Evolutionary conservation across 2,888 invertebrate genomes (phyloP).

Genomic region (Cybosia mesomella): DNA sequence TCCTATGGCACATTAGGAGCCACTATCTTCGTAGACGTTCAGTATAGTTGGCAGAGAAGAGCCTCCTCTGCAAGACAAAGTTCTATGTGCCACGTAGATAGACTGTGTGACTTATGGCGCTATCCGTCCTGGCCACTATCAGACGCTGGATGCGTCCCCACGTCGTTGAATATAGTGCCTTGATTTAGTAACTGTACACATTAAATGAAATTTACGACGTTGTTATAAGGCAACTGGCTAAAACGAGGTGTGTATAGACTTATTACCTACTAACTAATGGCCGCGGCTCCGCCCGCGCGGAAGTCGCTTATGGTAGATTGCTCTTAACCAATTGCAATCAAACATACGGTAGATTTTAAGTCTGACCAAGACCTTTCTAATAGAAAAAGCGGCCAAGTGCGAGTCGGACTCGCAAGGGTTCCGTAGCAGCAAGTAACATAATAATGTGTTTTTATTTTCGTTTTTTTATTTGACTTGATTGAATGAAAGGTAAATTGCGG

Average conservation of each 20-base stretch:
- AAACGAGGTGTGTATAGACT: constrained; percentile 1
- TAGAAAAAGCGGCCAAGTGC: too few relatives aligned
- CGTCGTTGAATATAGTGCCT: neutral
- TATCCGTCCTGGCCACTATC: neutral
- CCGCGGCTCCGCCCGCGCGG: too few relatives aligned
- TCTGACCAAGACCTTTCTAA: too few relatives aligned
- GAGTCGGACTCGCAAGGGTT: too few relatives aligned
- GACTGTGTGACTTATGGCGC: neutral
- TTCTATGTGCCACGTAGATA: neutral
- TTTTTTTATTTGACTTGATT: too few relatives aligned
- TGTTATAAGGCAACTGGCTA: neutral
- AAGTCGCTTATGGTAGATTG: too few relatives aligned
- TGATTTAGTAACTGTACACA: constrained; percentile 3
- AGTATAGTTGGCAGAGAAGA: neutral
- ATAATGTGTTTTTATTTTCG: too few relatives aligned
- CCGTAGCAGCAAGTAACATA: too few relatives aligned
- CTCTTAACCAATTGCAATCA: too few relatives aligned
- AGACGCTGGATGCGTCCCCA: neutral
- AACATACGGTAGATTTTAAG: too few relatives aligned
- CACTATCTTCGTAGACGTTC: neutral
- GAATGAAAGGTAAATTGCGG: too few relatives aligned
- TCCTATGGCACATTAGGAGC: too few relatives aligned
- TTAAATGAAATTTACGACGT: neutral
- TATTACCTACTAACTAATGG: neutral
- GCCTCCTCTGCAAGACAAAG: neutral